phyloP scores from a whole-genome alignment of 2,888 invertebrate genomes.

The Anoplius nigerrimus region DNA sequence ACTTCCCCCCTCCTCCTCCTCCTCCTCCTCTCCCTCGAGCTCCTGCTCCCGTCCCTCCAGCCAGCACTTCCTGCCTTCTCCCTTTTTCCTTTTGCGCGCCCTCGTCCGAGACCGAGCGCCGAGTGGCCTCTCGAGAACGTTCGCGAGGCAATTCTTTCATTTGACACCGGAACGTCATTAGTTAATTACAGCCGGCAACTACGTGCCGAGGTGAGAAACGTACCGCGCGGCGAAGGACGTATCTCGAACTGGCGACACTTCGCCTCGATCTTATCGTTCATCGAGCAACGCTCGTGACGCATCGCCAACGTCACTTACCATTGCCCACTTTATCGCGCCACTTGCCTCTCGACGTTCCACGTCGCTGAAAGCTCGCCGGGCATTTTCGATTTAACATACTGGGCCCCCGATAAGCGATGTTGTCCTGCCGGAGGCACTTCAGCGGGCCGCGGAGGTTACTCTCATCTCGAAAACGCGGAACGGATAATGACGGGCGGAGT shows the following conservation, averaged over 20 bases:
- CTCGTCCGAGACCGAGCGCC: not conserved
- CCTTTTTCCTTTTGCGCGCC: no score
- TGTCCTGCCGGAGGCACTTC: not conserved
- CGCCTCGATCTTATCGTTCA: no score
- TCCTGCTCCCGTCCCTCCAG: no score
- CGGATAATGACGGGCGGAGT: constrained; percentile 42
- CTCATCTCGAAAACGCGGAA: constrained; percentile 17
- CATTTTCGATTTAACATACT: no score
- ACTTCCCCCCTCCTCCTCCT: not conserved
- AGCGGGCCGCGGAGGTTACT: not conserved
- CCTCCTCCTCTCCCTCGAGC: not conserved
- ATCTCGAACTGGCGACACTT: not conserved
- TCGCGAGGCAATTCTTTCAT: constrained; percentile 15
- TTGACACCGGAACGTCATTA: constrained; percentile 29
- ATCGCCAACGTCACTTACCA: no score
- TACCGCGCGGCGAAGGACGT: no score
- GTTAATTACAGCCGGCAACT: constrained; percentile 38
- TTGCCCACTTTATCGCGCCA: no score
- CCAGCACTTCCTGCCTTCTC: no score
- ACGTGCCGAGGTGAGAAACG: not conserved
- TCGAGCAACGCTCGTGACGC: no score
- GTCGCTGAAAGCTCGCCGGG: no score
- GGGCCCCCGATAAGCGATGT: no score
- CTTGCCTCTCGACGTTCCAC: no score
- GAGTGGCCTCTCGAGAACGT: constrained; percentile 13